These are phyloP conservation scores for Paracyclopina nana DNA, from an alignment of 1,140 invertebrate genomes.

Conservation along the genomic window DNA sequence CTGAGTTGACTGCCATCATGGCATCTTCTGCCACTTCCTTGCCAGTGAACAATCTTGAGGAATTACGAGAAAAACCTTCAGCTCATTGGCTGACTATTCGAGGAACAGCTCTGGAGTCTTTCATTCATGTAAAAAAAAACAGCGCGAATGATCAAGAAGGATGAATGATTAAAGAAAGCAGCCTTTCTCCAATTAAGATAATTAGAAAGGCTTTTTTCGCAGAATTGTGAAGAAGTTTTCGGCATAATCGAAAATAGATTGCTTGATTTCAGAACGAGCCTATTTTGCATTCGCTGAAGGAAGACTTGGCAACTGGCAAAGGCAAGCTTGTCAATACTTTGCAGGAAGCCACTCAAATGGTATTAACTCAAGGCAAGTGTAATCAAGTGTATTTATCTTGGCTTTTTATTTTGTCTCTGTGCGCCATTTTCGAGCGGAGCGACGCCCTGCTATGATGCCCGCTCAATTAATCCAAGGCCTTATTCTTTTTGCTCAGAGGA, in stretches of 20 bases:
- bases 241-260: too few relatives aligned
- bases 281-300: slow-evolving; percentile 20
- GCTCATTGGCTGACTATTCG: slow-evolving; percentile 20
- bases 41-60: slow-evolving; percentile 42
- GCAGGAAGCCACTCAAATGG: slow-evolving; percentile 29
- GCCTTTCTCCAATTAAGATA: too few relatives aligned
- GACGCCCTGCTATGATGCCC: too few relatives aligned
- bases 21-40: slow-evolving; percentile 60
- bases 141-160: too few relatives aligned
- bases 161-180: too few relatives aligned
- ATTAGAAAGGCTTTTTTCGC: too few relatives aligned
- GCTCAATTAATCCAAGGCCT: slow-evolving; percentile 42
- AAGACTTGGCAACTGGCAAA: slow-evolving; percentile 20
- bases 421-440: too few relatives aligned
- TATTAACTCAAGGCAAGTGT: slow-evolving; percentile 43
- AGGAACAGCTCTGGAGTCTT: too few relatives aligned
- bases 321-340: slow-evolving; percentile 21
- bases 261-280: slow-evolving; percentile 18
- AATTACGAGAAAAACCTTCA: slow-evolving; percentile 30
- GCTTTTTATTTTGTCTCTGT: too few relatives aligned
- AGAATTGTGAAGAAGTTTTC: too few relatives aligned
- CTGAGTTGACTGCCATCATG: slow-evolving; percentile 68
- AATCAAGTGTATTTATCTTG: too few relatives aligned
- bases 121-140: too few relatives aligned
- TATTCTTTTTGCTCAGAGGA: neutral